Conservation (phyloP, 2,113 vertebrate genomes). For the Apteryx mantelli region DNA sequence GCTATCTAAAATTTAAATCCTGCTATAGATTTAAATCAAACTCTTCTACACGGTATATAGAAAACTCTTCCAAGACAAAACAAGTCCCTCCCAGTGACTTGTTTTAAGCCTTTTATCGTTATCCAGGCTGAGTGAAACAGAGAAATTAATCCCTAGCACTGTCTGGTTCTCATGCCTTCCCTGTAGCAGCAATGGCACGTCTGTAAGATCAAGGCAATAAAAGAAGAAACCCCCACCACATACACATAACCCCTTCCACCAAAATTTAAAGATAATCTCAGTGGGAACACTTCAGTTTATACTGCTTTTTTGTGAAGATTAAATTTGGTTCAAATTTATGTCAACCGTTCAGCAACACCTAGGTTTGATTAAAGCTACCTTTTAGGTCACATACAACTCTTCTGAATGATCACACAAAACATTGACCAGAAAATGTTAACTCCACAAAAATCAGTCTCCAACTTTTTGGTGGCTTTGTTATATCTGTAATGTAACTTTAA, state of each 20-base stretch:
- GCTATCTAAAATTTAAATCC: not conserved
- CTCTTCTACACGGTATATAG: not conserved
- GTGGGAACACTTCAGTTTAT: not conserved
- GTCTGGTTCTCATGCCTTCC: not conserved
- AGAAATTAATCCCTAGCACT: not conserved
- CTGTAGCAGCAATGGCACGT: not conserved
- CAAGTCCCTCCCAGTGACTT: not conserved
- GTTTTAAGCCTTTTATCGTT: not conserved
- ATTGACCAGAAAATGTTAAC: not conserved
- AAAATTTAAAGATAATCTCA: not conserved
- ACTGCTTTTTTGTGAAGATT: not conserved
- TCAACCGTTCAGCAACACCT: not conserved
- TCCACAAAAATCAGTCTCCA: not conserved
- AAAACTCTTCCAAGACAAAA: not conserved
- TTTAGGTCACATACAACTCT: not conserved
- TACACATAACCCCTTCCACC: not conserved
- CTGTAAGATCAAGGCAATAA: fast-evolving
- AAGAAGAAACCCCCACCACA: not conserved
- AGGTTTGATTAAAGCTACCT: not conserved
- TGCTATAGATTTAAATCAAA: not conserved
- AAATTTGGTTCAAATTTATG: not conserved
- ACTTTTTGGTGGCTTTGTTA: not conserved
- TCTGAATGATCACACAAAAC: not conserved
- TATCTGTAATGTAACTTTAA: not conserved
- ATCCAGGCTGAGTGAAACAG: not conserved